phyloP scores from a whole-genome alignment of 2,113 vertebrate species.

The Callospermophilus lateralis region DNA sequence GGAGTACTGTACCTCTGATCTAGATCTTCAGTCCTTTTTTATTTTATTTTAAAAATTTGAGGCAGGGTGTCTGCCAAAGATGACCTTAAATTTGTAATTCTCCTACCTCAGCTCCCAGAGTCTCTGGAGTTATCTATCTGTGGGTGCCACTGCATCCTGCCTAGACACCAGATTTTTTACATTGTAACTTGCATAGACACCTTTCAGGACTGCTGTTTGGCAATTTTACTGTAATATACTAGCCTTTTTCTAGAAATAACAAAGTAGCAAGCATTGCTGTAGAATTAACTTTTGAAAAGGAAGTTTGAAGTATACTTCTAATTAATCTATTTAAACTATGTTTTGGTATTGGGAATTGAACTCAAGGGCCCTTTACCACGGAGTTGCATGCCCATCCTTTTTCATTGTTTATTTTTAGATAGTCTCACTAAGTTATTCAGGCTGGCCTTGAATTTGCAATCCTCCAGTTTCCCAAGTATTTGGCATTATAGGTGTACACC shows the following conservation, averaged over 20 bases:
- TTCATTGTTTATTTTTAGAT: too few relatives aligned
- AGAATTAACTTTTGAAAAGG: constrained; percentile 43
- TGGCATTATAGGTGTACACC: too few relatives aligned
- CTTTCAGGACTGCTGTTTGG: neutral
- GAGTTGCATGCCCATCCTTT: too few relatives aligned
- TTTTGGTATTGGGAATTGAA: too few relatives aligned
- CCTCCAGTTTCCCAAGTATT: too few relatives aligned
- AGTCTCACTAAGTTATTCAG: too few relatives aligned
- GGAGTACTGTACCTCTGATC: neutral
- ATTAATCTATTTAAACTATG: neutral
- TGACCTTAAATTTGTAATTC: neutral
- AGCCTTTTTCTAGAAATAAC: constrained; percentile 3
- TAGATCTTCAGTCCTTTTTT: neutral
- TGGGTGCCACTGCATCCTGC: too few relatives aligned
- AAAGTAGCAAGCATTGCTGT: neutral
- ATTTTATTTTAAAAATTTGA: neutral
- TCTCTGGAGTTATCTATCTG: too few relatives aligned
- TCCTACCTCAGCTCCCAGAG: neutral
- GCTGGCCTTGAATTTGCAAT: too few relatives aligned
- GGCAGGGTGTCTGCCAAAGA: neutral
- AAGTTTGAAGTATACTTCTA: constrained; percentile 31
- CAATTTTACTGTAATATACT: neutral
- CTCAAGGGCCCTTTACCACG: too few relatives aligned
- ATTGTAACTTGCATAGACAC: neutral
- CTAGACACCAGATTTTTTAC: neutral